A percentile compares a stretch with the other conserved stretches of the same genome.
phyloP scores from a whole-genome alignment of 2,888 invertebrate species.

The Hemithea aestivaria region DNA sequence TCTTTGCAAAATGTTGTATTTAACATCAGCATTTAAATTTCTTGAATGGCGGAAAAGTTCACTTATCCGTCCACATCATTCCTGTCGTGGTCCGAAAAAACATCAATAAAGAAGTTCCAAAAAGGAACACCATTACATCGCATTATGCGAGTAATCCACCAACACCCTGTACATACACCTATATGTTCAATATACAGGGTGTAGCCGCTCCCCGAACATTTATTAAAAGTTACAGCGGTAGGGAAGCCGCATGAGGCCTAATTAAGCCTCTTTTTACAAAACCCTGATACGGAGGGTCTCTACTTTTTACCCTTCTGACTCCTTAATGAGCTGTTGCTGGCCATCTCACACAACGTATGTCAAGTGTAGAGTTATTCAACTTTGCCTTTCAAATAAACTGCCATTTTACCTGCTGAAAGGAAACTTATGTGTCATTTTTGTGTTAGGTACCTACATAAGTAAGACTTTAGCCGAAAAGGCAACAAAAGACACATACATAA shows the following conservation, averaged over 20 bases:
- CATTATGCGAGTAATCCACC: slow-evolving; percentile 29
- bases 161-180: slow-evolving; percentile 27
- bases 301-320: slow-evolving; percentile 73
- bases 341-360: slow-evolving; percentile 41
- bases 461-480: too few species aligned
- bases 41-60: too few species aligned
- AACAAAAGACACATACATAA: too few species aligned
- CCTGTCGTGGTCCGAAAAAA: too few species aligned
- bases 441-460: too few species aligned
- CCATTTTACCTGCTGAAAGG: too few species aligned
- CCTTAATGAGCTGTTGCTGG: slow-evolving; percentile 69
- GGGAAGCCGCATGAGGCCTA: slow-evolving; percentile 77
- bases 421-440: too few species aligned
- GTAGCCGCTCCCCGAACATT: slow-evolving; percentile 69
- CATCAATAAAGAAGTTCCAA: slow-evolving; percentile 19
- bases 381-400: too few species aligned
- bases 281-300: slow-evolving; percentile 57
- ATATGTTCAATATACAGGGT: too few species aligned
- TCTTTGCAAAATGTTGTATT: too few species aligned
- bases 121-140: slow-evolving; percentile 26
- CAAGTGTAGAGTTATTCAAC: slow-evolving; percentile 8
- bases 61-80: too few species aligned
- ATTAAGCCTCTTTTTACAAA: slow-evolving; percentile 78
- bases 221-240: slow-evolving; percentile 79
- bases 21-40: too few species aligned